Conservation (phyloP, 2,113 vertebrate species). For the Oncorhynchus kisutch region DNA sequence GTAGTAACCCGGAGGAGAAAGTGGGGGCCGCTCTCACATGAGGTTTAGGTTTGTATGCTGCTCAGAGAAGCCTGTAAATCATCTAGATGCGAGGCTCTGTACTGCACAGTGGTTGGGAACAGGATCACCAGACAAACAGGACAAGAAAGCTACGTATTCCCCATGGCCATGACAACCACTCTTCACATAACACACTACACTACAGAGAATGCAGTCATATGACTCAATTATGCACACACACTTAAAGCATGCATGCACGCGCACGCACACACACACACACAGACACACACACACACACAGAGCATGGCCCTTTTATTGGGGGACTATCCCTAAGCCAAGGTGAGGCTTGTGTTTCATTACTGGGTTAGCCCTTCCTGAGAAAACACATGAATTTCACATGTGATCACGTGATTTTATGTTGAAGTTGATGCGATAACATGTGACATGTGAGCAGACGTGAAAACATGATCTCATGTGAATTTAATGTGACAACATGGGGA, state of each 20-base stretch:
- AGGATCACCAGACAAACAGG: constrained; percentile 16
- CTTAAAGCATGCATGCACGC: neutral
- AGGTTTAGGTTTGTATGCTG: constrained; percentile 65
- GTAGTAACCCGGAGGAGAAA: constrained; percentile 32
- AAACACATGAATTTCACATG: no score
- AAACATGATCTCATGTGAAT: no score
- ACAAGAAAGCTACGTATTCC: neutral
- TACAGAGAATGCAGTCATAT: neutral
- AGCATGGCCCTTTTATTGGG: constrained; percentile 23
- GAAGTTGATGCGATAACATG: no score
- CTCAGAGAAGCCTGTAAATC: constrained; percentile 61
- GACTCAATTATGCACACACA: constrained; percentile 1
- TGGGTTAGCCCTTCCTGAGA: constrained; percentile 14
- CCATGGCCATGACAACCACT: neutral
- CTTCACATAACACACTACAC: neutral
- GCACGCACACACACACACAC: neutral
- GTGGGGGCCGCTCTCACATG: constrained; percentile 51
- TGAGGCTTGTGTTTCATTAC: constrained; percentile 67
- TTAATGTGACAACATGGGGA: no score
- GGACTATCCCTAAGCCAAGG: constrained; percentile 40
- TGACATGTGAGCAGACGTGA: no score
- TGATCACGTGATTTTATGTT: no score
- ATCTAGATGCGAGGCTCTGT: constrained; percentile 46
- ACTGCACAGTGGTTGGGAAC: constrained; percentile 41
- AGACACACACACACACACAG: neutral